Conservation (phyloP, 2,888 invertebrate genomes). For the Polydrusus pterygomalis region DNA sequence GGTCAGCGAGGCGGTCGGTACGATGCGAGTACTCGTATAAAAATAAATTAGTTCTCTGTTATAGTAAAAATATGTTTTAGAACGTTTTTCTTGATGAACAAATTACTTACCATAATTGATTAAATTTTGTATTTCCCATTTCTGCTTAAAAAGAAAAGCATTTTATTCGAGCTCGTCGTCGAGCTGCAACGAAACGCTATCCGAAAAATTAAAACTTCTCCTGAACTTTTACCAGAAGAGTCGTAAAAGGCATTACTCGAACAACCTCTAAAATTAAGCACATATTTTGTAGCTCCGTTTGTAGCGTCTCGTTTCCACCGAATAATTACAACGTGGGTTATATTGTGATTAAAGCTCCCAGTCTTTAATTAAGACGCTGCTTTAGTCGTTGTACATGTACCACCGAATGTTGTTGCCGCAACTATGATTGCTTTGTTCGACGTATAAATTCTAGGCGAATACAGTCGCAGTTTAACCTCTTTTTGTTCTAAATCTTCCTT, state of each 20-base stretch:
- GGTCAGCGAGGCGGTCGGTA: too few species aligned
- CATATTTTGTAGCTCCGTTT: conserved; percentile 54
- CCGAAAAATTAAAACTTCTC: conserved; percentile 41
- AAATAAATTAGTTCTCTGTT: too few species aligned
- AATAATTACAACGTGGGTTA: conserved; percentile 55
- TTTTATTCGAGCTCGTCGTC: neutral
- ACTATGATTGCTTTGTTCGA: conserved; percentile 51
- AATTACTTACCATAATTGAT: too few species aligned
- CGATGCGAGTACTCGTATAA: too few species aligned
- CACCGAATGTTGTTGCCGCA: conserved; percentile 49
- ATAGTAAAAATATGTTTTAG: too few species aligned
- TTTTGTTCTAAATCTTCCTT: neutral
- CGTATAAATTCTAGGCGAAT: conserved; percentile 44
- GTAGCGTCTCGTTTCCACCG: conserved; percentile 50
- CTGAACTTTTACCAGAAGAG: conserved; percentile 44
- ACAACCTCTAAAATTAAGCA: conserved; percentile 50
- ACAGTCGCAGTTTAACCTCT: conserved; percentile 30
- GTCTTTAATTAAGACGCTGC: conserved; percentile 56
- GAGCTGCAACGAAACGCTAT: conserved; percentile 23
- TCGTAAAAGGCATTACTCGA: conserved; percentile 51
- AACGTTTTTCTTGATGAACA: too few species aligned
- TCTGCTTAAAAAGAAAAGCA: neutral
- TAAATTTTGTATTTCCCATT: neutral
- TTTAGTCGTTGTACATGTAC: conserved; percentile 51
- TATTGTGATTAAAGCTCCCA: conserved; percentile 55